phyloP scores from a whole-genome alignment of 2,113 vertebrate species.

The Origma solitaria region DNA sequence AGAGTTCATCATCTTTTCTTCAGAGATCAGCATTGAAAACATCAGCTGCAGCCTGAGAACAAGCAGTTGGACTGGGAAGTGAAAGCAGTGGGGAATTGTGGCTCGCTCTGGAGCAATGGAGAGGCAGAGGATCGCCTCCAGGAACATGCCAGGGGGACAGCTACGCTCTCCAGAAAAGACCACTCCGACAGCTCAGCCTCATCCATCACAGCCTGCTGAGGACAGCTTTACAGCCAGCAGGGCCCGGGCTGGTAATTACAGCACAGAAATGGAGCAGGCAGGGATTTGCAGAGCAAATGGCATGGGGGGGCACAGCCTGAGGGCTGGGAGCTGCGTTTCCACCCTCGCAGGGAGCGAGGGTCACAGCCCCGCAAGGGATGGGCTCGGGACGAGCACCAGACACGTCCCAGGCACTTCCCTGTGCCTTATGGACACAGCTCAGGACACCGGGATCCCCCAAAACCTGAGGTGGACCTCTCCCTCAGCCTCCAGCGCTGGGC shows the following conservation, averaged over 20 bases:
- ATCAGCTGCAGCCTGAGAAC: not conserved
- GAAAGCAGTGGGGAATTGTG: constrained; percentile 1
- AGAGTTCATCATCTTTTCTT: not conserved
- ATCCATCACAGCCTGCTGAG: not conserved
- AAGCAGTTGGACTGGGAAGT: not conserved
- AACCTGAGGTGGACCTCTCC: not conserved
- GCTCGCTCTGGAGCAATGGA: not conserved
- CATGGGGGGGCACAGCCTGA: not conserved
- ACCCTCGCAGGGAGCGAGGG: accelerated
- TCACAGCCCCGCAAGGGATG: accelerated
- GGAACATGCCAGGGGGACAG: not conserved
- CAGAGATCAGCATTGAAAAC: not conserved
- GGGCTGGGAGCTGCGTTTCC: not conserved
- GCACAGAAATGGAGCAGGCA: not conserved
- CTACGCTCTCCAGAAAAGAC: not conserved
- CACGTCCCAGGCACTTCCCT: accelerated
- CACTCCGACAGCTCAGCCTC: not conserved
- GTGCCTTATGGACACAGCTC: not conserved
- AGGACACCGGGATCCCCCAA: accelerated
- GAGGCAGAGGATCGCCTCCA: constrained; percentile 24
- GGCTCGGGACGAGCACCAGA: not conserved
- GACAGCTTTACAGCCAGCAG: not conserved
- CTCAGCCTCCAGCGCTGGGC: not conserved
- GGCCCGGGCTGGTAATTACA: not conserved
- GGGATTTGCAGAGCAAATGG: not conserved